These are phyloP conservation scores for Scophthalmus maximus DNA, from an alignment of 2,113 vertebrate species.

Conservation along the genomic window DNA sequence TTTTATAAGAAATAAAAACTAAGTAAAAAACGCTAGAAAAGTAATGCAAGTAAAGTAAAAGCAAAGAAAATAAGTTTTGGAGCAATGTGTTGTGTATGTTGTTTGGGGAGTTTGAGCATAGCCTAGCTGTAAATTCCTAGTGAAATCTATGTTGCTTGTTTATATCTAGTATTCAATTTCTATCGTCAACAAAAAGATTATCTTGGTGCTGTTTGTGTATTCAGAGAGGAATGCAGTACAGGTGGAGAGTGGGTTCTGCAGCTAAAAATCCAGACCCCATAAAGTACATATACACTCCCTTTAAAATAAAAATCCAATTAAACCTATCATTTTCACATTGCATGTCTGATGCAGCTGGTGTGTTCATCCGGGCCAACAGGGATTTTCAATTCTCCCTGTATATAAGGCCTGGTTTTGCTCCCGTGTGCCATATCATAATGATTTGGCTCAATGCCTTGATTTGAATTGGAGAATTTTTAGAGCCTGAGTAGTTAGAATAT, in stretches of 20 bases:
- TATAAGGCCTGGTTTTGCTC: constrained; percentile 39
- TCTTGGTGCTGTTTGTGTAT: constrained; percentile 36
- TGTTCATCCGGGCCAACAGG: constrained; percentile 14
- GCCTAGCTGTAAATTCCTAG: constrained; percentile 24
- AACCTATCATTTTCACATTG: constrained; percentile 52
- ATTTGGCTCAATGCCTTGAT: constrained; percentile 72
- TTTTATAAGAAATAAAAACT: neutral
- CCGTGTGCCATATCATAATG: constrained; percentile 66
- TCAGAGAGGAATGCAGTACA: constrained; percentile 37
- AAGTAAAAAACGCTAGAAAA: neutral
- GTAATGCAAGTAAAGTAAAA: neutral
- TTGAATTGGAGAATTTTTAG: constrained; percentile 66
- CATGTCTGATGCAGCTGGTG: constrained; percentile 49
- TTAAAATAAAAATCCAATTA: constrained; percentile 50
- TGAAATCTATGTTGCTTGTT: constrained; percentile 23
- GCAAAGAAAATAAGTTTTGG: neutral
- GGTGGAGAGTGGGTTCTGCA: constrained; percentile 35
- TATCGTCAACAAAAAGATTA: constrained; percentile 23
- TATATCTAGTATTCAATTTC: constrained; percentile 28
- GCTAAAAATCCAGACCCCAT: constrained; percentile 52
- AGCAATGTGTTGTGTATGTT: constrained; percentile 8
- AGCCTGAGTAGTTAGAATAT: constrained; percentile 41
- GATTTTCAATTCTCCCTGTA: constrained; percentile 46
- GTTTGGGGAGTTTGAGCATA: constrained; percentile 2
- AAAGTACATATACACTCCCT: constrained; percentile 53